Percentiles rank a stretch among this genome's conserved stretches.
These are phyloP conservation scores for Arctopsyche grandis DNA, from an alignment of 1,140 invertebrate species.

Conservation along the genomic window DNA sequence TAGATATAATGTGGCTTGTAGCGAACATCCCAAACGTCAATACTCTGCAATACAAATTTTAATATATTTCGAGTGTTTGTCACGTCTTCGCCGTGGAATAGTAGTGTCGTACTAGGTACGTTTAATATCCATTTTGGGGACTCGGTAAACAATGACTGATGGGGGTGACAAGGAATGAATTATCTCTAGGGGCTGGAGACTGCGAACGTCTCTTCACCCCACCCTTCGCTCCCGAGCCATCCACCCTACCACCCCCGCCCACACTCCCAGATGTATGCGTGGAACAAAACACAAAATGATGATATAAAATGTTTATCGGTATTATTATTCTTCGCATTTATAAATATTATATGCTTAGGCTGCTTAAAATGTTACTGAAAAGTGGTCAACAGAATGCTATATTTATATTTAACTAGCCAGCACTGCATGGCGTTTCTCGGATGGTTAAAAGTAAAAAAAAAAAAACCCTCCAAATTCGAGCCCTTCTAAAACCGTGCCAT, in stretches of 20 bases:
- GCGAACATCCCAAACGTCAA: slow-evolving; percentile 33
- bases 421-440: too few species aligned
- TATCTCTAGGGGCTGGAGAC: slow-evolving; percentile 39
- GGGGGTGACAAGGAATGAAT: slow-evolving; percentile 45
- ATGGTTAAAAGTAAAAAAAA: too few species aligned
- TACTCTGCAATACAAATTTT: slow-evolving; percentile 38
- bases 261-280: slow-evolving; percentile 1
- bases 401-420: too few species aligned
- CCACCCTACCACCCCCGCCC: background rate
- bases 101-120: slow-evolving; percentile 38
- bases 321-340: slow-evolving; percentile 37
- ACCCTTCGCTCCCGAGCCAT: background rate
- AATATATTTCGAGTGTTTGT: slow-evolving; percentile 43
- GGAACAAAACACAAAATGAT: slow-evolving; percentile 20
- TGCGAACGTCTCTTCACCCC: slow-evolving; percentile 1
- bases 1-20: background rate
- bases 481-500: too few species aligned
- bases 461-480: too few species aligned
- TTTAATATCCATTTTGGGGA: slow-evolving; percentile 47
- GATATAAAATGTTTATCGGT: slow-evolving; percentile 33
- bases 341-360: background rate
- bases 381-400: too few species aligned
- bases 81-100: slow-evolving; percentile 39
- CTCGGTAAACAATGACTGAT: slow-evolving; percentile 45
- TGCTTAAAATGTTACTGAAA: too few species aligned